These are phyloP conservation scores for Drosophila ercepeae DNA, from an alignment of 1,140 invertebrate species.

Conservation along the genomic window DNA sequence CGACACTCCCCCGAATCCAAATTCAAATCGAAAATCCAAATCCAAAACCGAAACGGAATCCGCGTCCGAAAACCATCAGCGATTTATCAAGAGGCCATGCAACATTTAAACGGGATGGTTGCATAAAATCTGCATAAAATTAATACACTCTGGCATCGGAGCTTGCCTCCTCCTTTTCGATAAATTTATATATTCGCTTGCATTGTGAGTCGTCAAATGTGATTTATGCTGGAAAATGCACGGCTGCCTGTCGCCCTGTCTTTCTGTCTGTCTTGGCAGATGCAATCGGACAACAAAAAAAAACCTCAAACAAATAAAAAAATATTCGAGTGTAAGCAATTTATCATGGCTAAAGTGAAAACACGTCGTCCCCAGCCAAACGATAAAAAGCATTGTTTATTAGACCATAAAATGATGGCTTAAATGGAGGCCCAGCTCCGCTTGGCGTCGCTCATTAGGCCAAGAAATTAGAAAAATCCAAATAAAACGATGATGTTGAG, in stretches of 20 bases:
- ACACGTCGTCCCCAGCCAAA: constrained; percentile 50
- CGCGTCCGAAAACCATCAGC: constrained; percentile 36
- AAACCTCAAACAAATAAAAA: constrained; percentile 43
- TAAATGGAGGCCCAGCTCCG: background rate
- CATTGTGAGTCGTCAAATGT: constrained; percentile 64
- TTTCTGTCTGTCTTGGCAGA: constrained; percentile 40
- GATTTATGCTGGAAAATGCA: constrained; percentile 75
- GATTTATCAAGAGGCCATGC: constrained; percentile 70
- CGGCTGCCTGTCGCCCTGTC: constrained; percentile 8
- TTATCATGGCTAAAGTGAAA: constrained; percentile 76
- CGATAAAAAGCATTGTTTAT: constrained; percentile 67
- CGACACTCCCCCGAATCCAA: constrained; percentile 33
- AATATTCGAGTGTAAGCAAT: constrained; percentile 58
- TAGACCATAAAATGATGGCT: constrained; percentile 68
- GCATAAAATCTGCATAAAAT: constrained; percentile 79
- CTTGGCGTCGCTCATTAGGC: constrained; percentile 58
- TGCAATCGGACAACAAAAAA: constrained; percentile 57
- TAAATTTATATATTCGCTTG: constrained; percentile 59
- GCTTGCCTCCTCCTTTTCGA: constrained; percentile 56
- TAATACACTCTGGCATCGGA: constrained; percentile 34
- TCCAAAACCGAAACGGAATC: constrained; percentile 3
- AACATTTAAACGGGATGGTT: constrained; percentile 65
- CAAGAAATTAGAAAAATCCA: constrained; percentile 57
- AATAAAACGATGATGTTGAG: constrained; percentile 32
- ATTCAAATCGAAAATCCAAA: background rate